phyloP scores from a whole-genome alignment of 2,888 invertebrate genomes.

The Cosmorhoe ocellata region DNA sequence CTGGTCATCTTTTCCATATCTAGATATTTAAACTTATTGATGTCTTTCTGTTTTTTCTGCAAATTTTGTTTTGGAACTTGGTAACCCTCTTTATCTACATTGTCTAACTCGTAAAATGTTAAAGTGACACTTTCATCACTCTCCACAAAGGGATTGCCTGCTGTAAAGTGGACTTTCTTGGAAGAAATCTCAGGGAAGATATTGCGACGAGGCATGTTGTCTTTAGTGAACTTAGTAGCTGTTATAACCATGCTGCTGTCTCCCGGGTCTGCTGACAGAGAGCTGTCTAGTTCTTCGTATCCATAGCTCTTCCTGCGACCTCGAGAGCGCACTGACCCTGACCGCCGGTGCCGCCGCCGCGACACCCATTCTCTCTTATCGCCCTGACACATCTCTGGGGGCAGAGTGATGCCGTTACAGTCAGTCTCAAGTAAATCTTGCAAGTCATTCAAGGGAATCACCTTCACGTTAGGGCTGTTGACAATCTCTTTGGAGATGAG shows the following conservation, averaged over 20 bases:
- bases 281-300: conserved; percentile 83
- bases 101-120: conserved; percentile 74
- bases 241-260: conserved; percentile 81
- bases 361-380: conserved; percentile 45
- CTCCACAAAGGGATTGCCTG: conserved; percentile 71
- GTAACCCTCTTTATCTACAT: conserved; percentile 52
- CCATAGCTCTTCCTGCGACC: conserved; percentile 61
- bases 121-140: conserved; percentile 78
- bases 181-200: conserved; percentile 66
- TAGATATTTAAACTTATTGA: conserved; percentile 73
- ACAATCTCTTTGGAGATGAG: conserved; percentile 71
- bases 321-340: conserved; percentile 52
- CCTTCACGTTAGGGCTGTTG: conserved; percentile 62
- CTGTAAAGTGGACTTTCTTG: conserved; percentile 75
- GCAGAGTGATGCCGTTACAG: conserved; percentile 71
- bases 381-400: conserved; percentile 55
- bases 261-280: conserved; percentile 81
- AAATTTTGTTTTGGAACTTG: conserved; percentile 47
- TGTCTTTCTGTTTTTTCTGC: conserved; percentile 49
- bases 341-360: conserved; percentile 55
- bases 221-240: conserved; percentile 72
- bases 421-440: conserved; percentile 36
- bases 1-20: conserved; percentile 61
- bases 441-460: conserved; percentile 50
- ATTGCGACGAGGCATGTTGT: conserved; percentile 71